These are phyloP conservation scores for Noctua janthe DNA, from an alignment of 2,888 invertebrate species.

Conservation along the genomic window DNA sequence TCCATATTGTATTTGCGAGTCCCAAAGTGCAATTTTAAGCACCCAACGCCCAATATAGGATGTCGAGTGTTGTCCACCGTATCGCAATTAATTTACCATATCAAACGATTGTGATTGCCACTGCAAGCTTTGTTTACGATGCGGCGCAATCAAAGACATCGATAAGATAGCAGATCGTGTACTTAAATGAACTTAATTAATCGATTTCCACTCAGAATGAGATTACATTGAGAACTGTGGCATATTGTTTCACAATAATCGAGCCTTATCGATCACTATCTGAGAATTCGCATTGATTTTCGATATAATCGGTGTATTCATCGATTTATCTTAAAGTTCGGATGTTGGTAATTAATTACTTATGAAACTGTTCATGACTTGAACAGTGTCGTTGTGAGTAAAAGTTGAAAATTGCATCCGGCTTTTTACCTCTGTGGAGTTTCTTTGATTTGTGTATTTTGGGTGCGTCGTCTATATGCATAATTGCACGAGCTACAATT, in stretches of 20 bases:
- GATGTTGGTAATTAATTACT: conserved; percentile 44
- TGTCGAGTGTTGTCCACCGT: conserved; percentile 61
- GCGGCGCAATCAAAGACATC: conserved; percentile 70
- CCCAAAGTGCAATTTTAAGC: conserved; percentile 56
- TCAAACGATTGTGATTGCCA: conserved; percentile 71
- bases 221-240: conserved; percentile 65
- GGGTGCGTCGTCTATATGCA: neutral
- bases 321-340: conserved; percentile 48
- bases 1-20: neutral
- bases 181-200: conserved; percentile 66
- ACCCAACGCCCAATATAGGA: conserved; percentile 64
- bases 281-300: conserved; percentile 63
- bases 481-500: neutral
- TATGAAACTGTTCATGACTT: conserved; percentile 23
- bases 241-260: conserved; percentile 64
- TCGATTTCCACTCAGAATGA: conserved; percentile 60
- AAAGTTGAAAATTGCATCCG: neutral
- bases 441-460: neutral
- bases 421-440: neutral
- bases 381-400: conserved; percentile 8
- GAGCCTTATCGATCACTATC: conserved; percentile 58
- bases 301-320: conserved; percentile 55
- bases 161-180: conserved; percentile 66
- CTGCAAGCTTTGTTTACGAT: conserved; percentile 72
- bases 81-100: conserved; percentile 73